phyloP scores from a whole-genome alignment of 2,888 invertebrate genomes.

The Hylaea fasciaria region DNA sequence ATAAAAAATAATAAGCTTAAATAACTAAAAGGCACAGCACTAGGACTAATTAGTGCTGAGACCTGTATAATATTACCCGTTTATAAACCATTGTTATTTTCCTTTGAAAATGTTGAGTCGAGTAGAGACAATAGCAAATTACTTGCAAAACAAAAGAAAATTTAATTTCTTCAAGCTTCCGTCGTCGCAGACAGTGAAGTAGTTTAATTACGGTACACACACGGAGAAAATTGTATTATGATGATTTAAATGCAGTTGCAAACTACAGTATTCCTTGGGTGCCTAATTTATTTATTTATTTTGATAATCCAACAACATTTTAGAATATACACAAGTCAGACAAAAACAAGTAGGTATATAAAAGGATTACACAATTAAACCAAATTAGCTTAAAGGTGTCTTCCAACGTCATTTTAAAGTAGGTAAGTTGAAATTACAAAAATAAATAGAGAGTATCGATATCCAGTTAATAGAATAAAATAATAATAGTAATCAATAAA shows the following conservation, averaged over 20 bases:
- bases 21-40: constrained; percentile 10
- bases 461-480: too few relatives aligned
- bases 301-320: too few relatives aligned
- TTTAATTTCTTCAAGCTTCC: constrained; percentile 42
- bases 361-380: too few relatives aligned
- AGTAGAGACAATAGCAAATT: constrained; percentile 47
- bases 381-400: too few relatives aligned
- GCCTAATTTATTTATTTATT: too few relatives aligned
- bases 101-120: constrained; percentile 38
- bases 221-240: constrained; percentile 18
- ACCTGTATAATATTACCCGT: constrained; percentile 34
- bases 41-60: constrained; percentile 34
- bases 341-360: too few relatives aligned
- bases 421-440: too few relatives aligned
- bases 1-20: constrained; percentile 7
- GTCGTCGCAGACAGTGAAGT: constrained; percentile 40
- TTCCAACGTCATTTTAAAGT: too few relatives aligned
- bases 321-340: too few relatives aligned
- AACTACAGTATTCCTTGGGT: neutral
- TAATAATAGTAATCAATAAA: too few relatives aligned
- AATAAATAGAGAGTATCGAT: too few relatives aligned
- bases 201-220: constrained; percentile 47
- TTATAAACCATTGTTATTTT: constrained; percentile 39
- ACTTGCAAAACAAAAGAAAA: constrained; percentile 48
- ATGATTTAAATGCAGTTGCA: constrained; percentile 8